Evolutionary conservation across 1,140 invertebrate genomes (phyloP).

Genomic region (Stegodyphus dumicola): DNA sequence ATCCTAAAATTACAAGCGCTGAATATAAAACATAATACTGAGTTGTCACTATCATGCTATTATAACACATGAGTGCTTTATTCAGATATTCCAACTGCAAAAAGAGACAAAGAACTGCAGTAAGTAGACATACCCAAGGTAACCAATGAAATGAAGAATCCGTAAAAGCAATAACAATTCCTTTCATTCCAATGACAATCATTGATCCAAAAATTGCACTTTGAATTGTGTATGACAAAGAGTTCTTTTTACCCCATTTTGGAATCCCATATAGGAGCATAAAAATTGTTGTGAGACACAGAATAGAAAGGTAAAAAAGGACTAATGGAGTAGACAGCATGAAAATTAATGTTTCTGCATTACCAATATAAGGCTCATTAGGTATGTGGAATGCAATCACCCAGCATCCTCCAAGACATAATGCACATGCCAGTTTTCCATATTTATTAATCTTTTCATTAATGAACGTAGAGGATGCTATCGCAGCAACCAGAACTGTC

Average conservation of each 20-base stretch:
- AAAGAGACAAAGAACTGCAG: neutral
- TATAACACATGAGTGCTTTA: constrained; percentile 22
- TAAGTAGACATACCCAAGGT: constrained; percentile 6
- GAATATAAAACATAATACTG: constrained; percentile 45
- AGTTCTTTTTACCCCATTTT: constrained; percentile 17
- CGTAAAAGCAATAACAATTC: constrained; percentile 20
- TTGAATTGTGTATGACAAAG: constrained; percentile 26
- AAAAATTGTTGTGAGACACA: neutral
- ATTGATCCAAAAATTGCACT: constrained; percentile 47
- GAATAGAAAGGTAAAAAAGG: neutral
- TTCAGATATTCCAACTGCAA: constrained; percentile 40
- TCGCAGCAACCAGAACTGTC: constrained; percentile 17
- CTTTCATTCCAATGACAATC: constrained; percentile 28
- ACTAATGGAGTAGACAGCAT: constrained; percentile 15
- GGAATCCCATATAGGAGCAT: constrained; percentile 22
- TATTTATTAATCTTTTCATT: constrained; percentile 19
- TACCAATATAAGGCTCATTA: constrained; percentile 18
- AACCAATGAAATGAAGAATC: constrained; percentile 37
- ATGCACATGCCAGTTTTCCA: constrained; percentile 19
- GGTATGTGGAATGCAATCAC: constrained; percentile 30
- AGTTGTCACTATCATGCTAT: constrained; percentile 38
- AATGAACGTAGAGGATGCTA: constrained; percentile 22
- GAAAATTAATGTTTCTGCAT: constrained; percentile 8
- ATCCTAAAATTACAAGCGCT: constrained; percentile 23
- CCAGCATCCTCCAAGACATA: constrained; percentile 22